phyloP scores from a whole-genome alignment of 2,888 invertebrate species.

The Helleia helle region DNA sequence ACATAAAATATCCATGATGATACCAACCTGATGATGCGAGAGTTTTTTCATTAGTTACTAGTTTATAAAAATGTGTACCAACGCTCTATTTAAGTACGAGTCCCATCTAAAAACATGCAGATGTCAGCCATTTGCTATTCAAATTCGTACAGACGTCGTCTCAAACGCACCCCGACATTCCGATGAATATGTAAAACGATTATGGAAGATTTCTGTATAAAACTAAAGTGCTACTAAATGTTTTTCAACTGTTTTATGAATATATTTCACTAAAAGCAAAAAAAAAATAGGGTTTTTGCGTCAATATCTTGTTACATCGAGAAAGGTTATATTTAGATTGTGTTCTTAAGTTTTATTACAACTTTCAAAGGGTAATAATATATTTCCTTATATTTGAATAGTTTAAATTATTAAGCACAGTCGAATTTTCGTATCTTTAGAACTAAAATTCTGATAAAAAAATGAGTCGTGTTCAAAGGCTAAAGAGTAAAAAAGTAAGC shows the following conservation, averaged over 20 bases:
- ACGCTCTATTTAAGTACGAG: slow-evolving; percentile 24
- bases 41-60: no score
- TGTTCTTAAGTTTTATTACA: no score
- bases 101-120: slow-evolving; percentile 52
- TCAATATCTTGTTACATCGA: not conserved
- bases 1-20: no score
- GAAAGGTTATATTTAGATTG: not conserved
- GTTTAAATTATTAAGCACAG: no score
- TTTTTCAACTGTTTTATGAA: slow-evolving; percentile 10
- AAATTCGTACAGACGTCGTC: slow-evolving; percentile 58
- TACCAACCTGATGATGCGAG: no score
- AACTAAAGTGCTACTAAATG: slow-evolving; percentile 25
- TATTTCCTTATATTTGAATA: no score
- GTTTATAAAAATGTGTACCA: slow-evolving; percentile 6
- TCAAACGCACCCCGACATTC: slow-evolving; percentile 61
- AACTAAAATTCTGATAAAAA: no score
- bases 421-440: no score
- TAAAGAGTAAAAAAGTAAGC: no score
- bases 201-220: slow-evolving; percentile 60
- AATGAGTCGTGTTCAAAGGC: no score
- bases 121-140: slow-evolving; percentile 69
- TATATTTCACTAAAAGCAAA: not conserved
- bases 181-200: slow-evolving; percentile 70
- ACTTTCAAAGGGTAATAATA: no score
- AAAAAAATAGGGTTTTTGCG: no score